Evolutionary conservation across 2,113 vertebrate genomes (phyloP).

Genomic region (Toxotes chatareus): DNA sequence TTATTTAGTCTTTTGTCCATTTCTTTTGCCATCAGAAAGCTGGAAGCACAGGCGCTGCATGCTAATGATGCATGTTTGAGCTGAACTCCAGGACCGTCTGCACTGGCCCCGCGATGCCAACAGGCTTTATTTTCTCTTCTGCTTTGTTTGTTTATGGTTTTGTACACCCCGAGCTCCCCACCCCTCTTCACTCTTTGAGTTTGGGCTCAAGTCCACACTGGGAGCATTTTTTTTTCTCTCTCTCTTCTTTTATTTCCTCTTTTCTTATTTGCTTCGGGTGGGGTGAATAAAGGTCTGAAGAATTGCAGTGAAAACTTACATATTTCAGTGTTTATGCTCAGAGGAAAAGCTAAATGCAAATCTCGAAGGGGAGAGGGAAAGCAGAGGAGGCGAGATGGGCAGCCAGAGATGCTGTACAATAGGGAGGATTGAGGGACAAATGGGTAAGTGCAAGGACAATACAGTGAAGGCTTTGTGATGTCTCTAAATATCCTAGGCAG

Average conservation of each 20-base stretch:
- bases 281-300: slow-evolving; percentile 61
- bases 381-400: slow-evolving; percentile 13
- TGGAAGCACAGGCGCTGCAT: slow-evolving; percentile 68
- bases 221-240: slow-evolving; percentile 15
- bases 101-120: slow-evolving; percentile 42
- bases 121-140: slow-evolving; percentile 63
- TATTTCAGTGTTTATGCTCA: slow-evolving; percentile 55
- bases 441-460: slow-evolving; percentile 42
- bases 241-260: not conserved
- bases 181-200: slow-evolving; percentile 37
- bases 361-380: slow-evolving; percentile 40
- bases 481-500: slow-evolving; percentile 30
- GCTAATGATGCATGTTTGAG: slow-evolving; percentile 76
- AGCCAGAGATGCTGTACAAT: slow-evolving; percentile 33
- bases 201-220: slow-evolving; percentile 53
- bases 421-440: slow-evolving; percentile 34
- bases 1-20: slow-evolving; percentile 67
- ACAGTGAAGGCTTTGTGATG: slow-evolving; percentile 31
- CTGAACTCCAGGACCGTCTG: slow-evolving; percentile 71
- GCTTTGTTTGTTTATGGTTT: slow-evolving; percentile 71
- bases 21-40: slow-evolving; percentile 64
- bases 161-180: slow-evolving; percentile 19
- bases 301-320: slow-evolving; percentile 59
- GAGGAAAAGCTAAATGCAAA: slow-evolving; percentile 59
- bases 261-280: slow-evolving; percentile 46